phyloP scores from a whole-genome alignment of 2,797 vertebrate genomes.

The Podargus strigoides region DNA sequence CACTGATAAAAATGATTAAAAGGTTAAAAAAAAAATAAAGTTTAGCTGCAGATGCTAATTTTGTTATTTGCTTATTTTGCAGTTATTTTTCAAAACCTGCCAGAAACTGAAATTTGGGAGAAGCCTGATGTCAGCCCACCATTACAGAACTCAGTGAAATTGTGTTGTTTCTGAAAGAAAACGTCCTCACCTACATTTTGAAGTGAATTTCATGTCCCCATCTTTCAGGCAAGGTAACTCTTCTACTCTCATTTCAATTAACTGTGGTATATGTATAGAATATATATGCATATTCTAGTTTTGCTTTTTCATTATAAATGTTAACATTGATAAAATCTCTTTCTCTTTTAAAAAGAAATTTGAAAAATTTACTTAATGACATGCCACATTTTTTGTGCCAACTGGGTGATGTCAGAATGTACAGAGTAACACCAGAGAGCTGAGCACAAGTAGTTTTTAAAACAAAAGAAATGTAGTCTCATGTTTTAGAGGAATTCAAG shows the following conservation, averaged over 20 bases:
- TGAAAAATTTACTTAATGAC: neutral
- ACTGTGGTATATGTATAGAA: neutral
- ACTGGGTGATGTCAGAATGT: neutral
- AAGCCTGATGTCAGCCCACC: neutral
- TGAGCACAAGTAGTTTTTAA: neutral
- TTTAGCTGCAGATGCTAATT: neutral
- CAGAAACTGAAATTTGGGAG: neutral
- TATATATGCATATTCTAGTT: neutral
- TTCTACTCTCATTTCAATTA: neutral
- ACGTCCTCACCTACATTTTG: neutral
- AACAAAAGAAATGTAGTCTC: neutral
- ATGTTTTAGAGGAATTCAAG: neutral
- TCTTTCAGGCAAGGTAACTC: neutral
- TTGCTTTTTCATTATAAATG: neutral
- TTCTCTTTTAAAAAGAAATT: neutral
- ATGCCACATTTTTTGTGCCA: neutral
- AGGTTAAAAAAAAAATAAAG: neutral
- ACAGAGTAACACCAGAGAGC: neutral
- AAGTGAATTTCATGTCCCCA: neutral
- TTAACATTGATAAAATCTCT: neutral
- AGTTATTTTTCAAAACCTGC: neutral
- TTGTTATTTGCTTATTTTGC: neutral
- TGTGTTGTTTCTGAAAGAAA: neutral
- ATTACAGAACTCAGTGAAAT: neutral
- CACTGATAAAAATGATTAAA: neutral